These are phyloP conservation scores for Procapra przewalskii DNA, from an alignment of 2,113 vertebrate species.

Conservation along the genomic window DNA sequence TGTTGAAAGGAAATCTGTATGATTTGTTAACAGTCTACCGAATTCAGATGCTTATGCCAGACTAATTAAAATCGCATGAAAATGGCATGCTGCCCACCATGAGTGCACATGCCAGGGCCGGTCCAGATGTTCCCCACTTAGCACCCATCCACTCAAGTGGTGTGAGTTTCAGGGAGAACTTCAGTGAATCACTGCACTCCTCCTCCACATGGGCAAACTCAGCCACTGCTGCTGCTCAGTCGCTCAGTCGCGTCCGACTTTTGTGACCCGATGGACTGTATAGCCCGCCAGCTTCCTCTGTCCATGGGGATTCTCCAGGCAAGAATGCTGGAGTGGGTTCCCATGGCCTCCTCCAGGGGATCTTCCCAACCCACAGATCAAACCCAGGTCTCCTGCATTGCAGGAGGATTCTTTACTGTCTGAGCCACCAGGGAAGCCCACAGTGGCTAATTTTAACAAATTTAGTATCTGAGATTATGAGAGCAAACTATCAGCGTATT, in stretches of 20 bases:
- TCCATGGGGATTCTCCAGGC: neutral
- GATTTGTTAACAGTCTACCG: slow-evolving; percentile 68
- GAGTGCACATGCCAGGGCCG: neutral
- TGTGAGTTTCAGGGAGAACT: neutral
- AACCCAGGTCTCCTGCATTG: neutral
- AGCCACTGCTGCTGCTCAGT: neutral
- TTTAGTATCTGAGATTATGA: neutral
- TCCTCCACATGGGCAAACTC: neutral
- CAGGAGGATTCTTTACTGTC: neutral
- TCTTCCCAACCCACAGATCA: neutral
- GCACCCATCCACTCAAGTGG: neutral
- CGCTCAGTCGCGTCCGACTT: neutral
- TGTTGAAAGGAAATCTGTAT: slow-evolving; percentile 65
- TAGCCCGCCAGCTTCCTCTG: neutral
- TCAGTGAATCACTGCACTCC: neutral
- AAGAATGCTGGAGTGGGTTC: neutral
- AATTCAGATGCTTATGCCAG: slow-evolving; percentile 41
- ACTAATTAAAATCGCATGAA: slow-evolving; percentile 47
- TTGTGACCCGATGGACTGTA: neutral
- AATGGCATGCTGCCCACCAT: slow-evolving; percentile 22
- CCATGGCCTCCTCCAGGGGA: neutral
- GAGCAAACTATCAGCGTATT: neutral
- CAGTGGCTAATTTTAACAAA: neutral
- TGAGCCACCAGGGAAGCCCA: neutral
- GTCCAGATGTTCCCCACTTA: slow-evolving; percentile 53